Evolutionary conservation across 2,797 vertebrate species (phyloP).

Genomic region (Rhinoraja longicauda): DNA sequence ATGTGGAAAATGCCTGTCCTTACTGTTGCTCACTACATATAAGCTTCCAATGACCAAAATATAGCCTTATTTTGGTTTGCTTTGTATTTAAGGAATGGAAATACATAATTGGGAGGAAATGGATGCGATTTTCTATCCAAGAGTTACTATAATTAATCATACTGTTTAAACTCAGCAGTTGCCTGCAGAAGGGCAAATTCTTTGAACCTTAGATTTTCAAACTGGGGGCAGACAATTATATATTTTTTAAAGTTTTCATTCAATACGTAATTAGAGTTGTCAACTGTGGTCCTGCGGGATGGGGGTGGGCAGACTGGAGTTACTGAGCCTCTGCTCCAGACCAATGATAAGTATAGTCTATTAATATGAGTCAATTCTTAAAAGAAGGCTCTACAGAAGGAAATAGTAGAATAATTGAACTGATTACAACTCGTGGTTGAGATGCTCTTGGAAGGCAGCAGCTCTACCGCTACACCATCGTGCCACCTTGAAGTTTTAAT

Average conservation of each 20-base stretch:
- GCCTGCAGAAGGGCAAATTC: background rate
- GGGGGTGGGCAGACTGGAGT: too few relatives aligned
- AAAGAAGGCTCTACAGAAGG: background rate
- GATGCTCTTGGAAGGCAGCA: background rate
- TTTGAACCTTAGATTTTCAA: too few relatives aligned
- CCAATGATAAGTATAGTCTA: background rate
- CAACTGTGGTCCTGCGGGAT: too few relatives aligned
- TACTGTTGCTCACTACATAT: background rate
- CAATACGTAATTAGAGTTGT: too few relatives aligned
- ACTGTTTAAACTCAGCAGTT: background rate
- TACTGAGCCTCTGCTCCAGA: background rate
- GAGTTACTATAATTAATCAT: background rate
- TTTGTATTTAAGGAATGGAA: background rate
- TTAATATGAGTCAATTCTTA: background rate
- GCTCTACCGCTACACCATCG: too few relatives aligned
- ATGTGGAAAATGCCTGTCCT: background rate
- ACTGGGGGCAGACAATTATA: too few relatives aligned
- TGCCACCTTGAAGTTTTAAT: background rate
- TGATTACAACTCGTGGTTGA: background rate
- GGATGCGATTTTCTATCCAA: background rate
- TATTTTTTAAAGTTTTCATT: too few relatives aligned
- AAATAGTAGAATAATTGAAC: background rate
- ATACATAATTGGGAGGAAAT: background rate
- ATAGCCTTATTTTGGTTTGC: background rate
- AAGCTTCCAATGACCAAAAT: background rate